Conservation (phyloP, 2,113 vertebrate species). For the Hippocampus zosterae region DNA sequence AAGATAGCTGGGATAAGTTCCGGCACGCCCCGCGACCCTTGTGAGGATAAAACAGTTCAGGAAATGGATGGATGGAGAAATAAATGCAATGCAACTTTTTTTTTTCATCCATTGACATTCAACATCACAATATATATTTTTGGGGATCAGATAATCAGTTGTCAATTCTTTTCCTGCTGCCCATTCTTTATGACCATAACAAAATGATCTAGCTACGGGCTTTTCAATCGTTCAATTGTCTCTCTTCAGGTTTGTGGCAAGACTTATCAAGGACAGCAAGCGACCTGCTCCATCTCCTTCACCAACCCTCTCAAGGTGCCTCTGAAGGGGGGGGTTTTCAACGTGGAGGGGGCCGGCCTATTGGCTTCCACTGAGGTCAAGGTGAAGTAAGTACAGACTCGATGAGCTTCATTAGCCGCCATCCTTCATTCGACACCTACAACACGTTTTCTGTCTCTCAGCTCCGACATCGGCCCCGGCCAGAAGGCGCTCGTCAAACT, state of each 20-base stretch:
- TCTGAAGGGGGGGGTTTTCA: slow-evolving; percentile 68
- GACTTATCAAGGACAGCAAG: slow-evolving; percentile 28
- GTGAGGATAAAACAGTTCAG: too few species aligned
- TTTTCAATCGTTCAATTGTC: background rate
- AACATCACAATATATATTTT: too few species aligned
- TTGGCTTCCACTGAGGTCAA: slow-evolving; percentile 54
- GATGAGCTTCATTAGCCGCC: too few species aligned
- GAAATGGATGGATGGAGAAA: too few species aligned
- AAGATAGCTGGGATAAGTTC: too few species aligned
- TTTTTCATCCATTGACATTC: too few species aligned
- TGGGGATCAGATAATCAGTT: too few species aligned
- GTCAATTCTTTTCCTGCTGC: too few species aligned
- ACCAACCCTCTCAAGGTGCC: slow-evolving; percentile 70
- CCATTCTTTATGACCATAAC: too few species aligned
- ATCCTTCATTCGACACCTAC: background rate
- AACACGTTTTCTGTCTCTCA: slow-evolving; percentile 27
- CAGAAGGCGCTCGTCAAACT: slow-evolving; percentile 58
- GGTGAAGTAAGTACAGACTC: slow-evolving; percentile 59
- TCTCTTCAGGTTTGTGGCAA: slow-evolving; percentile 61
- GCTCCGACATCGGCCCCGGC: slow-evolving; percentile 59
- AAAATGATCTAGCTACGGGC: background rate
- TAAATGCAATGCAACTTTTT: too few species aligned
- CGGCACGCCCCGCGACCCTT: too few species aligned
- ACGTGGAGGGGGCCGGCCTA: slow-evolving; percentile 72
- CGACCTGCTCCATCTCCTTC: slow-evolving; percentile 63